A percentile compares a stretch with the other conserved stretches of the same genome.
These are phyloP conservation scores for Oreochromis niloticus DNA, from an alignment of 2,113 vertebrate species.

Conservation along the genomic window DNA sequence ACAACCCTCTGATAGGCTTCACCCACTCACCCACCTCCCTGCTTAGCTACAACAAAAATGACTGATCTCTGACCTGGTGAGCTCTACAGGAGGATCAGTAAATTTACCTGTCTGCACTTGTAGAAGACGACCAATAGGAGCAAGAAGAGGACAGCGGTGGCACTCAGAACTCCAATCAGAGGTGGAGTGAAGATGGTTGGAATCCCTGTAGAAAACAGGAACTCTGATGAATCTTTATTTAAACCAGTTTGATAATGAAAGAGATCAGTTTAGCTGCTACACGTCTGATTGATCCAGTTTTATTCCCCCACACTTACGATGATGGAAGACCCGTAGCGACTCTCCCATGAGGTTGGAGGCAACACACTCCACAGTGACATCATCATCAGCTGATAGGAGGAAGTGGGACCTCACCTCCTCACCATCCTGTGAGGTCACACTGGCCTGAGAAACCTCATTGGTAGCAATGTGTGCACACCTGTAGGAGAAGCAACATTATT, in stretches of 20 bases:
- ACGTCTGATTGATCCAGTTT: neutral
- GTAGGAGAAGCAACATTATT: neutral
- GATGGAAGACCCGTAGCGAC: neutral
- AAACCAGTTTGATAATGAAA: neutral
- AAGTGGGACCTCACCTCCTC: slow-evolving; percentile 59
- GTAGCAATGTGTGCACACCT: slow-evolving; percentile 64
- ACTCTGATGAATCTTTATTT: neutral
- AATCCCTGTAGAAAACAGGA: neutral
- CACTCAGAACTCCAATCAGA: slow-evolving; percentile 56
- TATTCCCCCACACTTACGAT: neutral
- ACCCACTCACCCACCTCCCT: neutral
- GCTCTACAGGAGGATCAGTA: neutral
- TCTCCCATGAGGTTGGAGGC: slow-evolving; percentile 73
- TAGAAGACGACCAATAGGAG: slow-evolving; percentile 78
- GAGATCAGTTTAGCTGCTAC: neutral
- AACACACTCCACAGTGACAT: slow-evolving; percentile 76
- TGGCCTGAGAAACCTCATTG: neutral
- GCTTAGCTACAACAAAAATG: neutral
- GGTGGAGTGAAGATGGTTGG: slow-evolving; percentile 42
- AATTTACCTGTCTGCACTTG: slow-evolving; percentile 85
- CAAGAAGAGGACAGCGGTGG: slow-evolving; percentile 70
- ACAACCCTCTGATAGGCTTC: neutral
- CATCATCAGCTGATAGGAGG: slow-evolving; percentile 19
- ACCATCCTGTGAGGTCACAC: neutral
- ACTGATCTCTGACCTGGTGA: neutral